Conservation (phyloP, 2,113 vertebrate species). For the Zosterops borbonicus region DNA sequence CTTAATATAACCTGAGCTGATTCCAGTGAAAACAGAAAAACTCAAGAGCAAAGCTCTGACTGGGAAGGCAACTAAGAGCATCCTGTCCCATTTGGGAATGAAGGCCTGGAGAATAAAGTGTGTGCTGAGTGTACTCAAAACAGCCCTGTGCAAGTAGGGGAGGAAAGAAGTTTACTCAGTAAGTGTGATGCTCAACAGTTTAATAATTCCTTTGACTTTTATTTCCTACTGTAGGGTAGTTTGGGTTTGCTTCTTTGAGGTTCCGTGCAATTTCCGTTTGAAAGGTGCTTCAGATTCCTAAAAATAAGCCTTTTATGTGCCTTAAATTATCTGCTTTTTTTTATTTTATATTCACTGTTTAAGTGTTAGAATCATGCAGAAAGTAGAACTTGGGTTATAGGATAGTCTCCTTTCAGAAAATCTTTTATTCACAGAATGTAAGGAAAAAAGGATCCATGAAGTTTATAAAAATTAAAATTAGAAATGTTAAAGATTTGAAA, state of each 20-base stretch:
- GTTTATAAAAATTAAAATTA: no score
- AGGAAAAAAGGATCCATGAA: not conserved
- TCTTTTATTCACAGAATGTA: not conserved
- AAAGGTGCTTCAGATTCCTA: not conserved
- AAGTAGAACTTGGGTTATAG: not conserved
- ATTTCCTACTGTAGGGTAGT: not conserved
- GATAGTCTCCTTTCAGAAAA: not conserved
- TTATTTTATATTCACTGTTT: not conserved
- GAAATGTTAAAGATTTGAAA: no score
- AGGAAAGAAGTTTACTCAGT: not conserved
- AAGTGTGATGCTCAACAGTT: not conserved
- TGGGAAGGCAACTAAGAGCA: not conserved
- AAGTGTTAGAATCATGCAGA: not conserved
- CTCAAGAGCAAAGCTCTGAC: not conserved
- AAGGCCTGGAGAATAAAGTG: not conserved
- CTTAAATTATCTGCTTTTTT: not conserved
- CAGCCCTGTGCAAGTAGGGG: not conserved
- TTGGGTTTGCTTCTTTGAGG: not conserved
- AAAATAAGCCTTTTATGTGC: not conserved
- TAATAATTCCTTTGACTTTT: not conserved
- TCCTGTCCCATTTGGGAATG: not conserved
- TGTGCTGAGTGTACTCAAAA: not conserved
- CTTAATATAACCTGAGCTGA: not conserved
- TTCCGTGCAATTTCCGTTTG: not conserved
- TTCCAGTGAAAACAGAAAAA: not conserved